These are phyloP conservation scores for Lophotriccus pileatus DNA, from an alignment of 2,797 vertebrate species.

Conservation along the genomic window DNA sequence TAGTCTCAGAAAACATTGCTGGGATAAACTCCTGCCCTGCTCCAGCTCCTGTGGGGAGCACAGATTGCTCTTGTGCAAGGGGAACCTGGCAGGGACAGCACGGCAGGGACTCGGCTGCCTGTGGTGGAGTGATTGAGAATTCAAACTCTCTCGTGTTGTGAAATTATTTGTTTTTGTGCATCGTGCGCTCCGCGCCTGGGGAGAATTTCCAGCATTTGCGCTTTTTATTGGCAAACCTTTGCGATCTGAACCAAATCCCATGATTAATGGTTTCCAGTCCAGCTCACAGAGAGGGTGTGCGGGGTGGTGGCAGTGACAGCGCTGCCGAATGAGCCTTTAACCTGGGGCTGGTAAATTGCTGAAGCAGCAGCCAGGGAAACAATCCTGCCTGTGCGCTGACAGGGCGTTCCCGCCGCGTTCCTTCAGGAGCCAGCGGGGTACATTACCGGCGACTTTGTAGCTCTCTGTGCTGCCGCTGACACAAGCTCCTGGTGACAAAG, in stretches of 20 bases:
- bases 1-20: background rate
- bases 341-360: background rate
- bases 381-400: background rate
- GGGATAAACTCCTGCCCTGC: background rate
- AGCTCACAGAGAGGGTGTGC: background rate
- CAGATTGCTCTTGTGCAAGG: background rate
- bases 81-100: background rate
- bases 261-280: background rate
- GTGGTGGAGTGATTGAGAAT: background rate
- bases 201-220: background rate
- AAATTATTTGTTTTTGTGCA: background rate
- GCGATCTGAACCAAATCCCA: background rate
- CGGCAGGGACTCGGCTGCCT: background rate
- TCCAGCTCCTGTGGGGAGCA: background rate
- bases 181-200: background rate
- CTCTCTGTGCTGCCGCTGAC: background rate
- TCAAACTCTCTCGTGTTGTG: background rate
- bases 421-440: background rate
- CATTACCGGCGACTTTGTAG: background rate
- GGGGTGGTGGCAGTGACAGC: background rate
- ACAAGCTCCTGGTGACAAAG: background rate
- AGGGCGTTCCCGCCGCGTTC: background rate
- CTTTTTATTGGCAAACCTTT: background rate
- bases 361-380: conserved; percentile 8
- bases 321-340: background rate